Percentiles rank a stretch among this genome's conserved stretches.
Conservation (phyloP, 2,888 invertebrate genomes). For the Clostera curtula region DNA sequence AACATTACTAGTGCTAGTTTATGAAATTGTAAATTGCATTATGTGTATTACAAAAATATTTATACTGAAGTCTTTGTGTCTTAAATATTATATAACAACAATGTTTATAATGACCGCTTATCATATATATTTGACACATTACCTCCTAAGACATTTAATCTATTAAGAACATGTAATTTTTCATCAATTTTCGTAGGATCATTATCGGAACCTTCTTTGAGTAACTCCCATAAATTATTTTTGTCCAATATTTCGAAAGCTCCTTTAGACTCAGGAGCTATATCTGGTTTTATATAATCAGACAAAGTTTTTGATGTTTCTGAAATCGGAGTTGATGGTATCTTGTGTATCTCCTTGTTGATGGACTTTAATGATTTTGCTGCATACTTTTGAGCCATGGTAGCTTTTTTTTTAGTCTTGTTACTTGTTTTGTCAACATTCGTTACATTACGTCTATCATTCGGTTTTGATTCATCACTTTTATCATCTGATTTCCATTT, state of each 20-base stretch:
- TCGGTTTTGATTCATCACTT: constrained; percentile 24
- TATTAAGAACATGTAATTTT: constrained; percentile 45
- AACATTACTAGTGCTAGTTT: constrained; percentile 12
- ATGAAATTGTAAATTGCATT: constrained; percentile 24
- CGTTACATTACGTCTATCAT: constrained; percentile 23
- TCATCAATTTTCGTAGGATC: constrained; percentile 52
- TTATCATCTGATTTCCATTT: constrained; percentile 22
- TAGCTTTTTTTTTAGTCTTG: constrained; percentile 42
- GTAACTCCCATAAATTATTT: constrained; percentile 76
- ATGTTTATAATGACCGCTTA: constrained; percentile 66
- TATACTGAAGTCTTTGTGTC: constrained; percentile 62
- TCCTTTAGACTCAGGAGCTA: constrained; percentile 66
- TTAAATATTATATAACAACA: constrained; percentile 68
- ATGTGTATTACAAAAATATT: constrained; percentile 66
- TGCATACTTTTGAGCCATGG: constrained; percentile 32
- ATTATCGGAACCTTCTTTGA: constrained; percentile 69
- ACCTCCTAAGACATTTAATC: constrained; percentile 42
- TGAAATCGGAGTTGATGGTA: constrained; percentile 61
- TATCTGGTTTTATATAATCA: constrained; percentile 43
- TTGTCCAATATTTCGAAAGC: constrained; percentile 75
- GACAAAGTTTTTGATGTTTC: constrained; percentile 61
- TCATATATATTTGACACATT: constrained; percentile 42
- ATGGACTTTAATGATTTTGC: constrained; percentile 58
- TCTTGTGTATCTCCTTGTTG: constrained; percentile 69
- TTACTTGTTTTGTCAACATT: constrained; percentile 28